Evolutionary conservation across 2,797 vertebrate genomes (phyloP).

Genomic region (Gambelia wislizenii): DNA sequence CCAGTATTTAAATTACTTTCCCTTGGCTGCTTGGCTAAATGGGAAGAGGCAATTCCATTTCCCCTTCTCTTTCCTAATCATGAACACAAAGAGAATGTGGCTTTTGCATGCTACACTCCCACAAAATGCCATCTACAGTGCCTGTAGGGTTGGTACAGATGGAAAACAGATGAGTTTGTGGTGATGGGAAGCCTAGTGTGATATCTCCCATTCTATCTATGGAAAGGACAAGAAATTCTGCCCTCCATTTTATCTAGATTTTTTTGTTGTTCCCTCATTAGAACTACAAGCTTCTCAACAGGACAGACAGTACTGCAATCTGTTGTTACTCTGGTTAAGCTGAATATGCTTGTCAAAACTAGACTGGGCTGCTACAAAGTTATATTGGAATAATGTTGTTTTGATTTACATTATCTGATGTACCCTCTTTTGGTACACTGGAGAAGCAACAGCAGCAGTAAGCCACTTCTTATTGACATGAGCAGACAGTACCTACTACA

Average conservation of each 20-base stretch:
- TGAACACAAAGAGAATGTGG: not conserved
- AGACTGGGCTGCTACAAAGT: not conserved
- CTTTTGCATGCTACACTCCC: not conserved
- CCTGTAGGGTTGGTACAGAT: not conserved
- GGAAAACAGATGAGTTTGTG: not conserved
- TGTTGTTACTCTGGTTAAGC: not conserved
- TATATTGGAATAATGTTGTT: not conserved
- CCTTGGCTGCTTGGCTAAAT: not conserved
- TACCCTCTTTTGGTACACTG: not conserved
- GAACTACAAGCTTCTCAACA: not conserved
- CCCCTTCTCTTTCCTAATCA: not conserved
- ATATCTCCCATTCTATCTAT: not conserved
- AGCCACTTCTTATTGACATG: not conserved
- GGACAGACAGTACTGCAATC: not conserved
- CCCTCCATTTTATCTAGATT: not conserved
- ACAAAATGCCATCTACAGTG: not conserved
- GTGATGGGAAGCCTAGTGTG: not conserved
- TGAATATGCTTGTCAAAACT: not conserved
- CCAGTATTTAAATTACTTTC: not conserved
- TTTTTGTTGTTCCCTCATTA: not conserved
- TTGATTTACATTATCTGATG: not conserved
- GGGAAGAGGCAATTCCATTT: not conserved
- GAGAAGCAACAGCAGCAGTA: not conserved
- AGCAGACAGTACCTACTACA: not conserved
- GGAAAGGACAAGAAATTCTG: not conserved